Evolutionary conservation across 2,888 invertebrate species (phyloP), one percentile per base, ranked within the genome.

Genomic region (Trichacis sp.): DNA sequence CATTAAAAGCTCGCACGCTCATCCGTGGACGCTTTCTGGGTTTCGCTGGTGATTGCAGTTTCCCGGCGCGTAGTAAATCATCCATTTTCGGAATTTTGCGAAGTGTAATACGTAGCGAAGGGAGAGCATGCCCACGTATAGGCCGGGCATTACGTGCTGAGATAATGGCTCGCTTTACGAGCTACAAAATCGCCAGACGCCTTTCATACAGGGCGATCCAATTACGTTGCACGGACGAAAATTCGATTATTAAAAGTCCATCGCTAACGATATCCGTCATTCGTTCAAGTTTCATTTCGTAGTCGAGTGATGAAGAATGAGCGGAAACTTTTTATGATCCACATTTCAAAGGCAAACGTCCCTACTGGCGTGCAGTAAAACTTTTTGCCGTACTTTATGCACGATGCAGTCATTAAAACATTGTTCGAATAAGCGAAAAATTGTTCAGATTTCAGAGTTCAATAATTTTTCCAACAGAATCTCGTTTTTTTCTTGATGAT

Each of bases 41-140:
- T 65, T 65, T 57, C 56, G 59, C 57, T 57, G 59, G 65, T 61
- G 56, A 65, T 61, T 61, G 65, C 60, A 61, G 61, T 61, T 65
- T 54, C 42, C 57, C 47, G 36, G 57, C 54, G 48, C 54, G 54
- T 65, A 57, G 61, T 65, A 65, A 65, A 65, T 65, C 65, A 61
- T 65, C 61, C 60, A 65, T 65, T 65, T 65, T 65, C 54, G 45
- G 60, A 53, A 65, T 65, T 60, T 65, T 52, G 56, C 65, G 56
- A 61, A 61, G 65, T 65, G 61, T 61, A 58, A 58, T 61, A 61
- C 54, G 61, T 52, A 58, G 43, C 57, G 58, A 65, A 61, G 65
- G 65, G 29, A 61, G 60, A n/a, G n/a, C 60, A 53, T 17, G 49
- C 56, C 48, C 52, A 60, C 65, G 60, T 57, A 61, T 47, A 61